Percentiles rank a stretch among this genome's conserved stretches.
These are phyloP conservation scores for Drosophila atripex DNA, from an alignment of 2,888 invertebrate species.

Conservation along the genomic window DNA sequence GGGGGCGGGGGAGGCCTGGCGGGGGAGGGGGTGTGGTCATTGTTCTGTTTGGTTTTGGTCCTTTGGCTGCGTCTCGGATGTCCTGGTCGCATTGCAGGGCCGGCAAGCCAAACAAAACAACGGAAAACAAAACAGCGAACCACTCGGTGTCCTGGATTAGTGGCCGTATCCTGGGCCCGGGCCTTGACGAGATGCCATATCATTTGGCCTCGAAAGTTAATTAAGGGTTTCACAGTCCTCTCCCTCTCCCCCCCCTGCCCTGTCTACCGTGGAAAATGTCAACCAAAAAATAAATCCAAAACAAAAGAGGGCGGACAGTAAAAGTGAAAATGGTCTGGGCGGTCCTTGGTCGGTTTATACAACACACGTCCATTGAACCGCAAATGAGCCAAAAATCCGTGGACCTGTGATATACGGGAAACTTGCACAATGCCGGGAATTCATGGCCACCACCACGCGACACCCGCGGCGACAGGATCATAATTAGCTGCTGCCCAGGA, in stretches of 20 bases:
- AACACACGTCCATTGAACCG: conserved; percentile 53
- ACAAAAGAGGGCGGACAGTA: background rate
- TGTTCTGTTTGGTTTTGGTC: conserved; percentile 42
- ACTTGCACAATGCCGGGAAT: background rate
- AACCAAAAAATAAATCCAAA: conserved; percentile 23
- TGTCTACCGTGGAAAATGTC: conserved; percentile 57
- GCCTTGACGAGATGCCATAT: conserved; percentile 30
- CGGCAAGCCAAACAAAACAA: conserved; percentile 29
- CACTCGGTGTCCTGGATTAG: conserved; percentile 33
- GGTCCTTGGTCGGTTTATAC: background rate
- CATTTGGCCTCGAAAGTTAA: conserved; percentile 66
- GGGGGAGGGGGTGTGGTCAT: conserved; percentile 16
- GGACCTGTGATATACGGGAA: background rate
- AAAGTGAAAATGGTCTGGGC: conserved; percentile 46
- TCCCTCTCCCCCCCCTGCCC: background rate
- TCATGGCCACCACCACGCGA: conserved; percentile 37
- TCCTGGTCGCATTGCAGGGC: conserved; percentile 62
- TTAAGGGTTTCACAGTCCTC: conserved; percentile 75
- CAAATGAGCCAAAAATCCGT: conserved; percentile 38
- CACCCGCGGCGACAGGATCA: conserved; percentile 62
- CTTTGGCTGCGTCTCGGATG: conserved; percentile 53
- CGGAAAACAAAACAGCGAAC: conserved; percentile 30
- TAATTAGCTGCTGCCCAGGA: conserved; percentile 71
- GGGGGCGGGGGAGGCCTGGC: conserved; percentile 4
- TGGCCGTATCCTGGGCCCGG: conserved; percentile 18